Evolutionary conservation across 2,888 invertebrate genomes (phyloP).

Genomic region (Caenorhabditis sp.): DNA sequence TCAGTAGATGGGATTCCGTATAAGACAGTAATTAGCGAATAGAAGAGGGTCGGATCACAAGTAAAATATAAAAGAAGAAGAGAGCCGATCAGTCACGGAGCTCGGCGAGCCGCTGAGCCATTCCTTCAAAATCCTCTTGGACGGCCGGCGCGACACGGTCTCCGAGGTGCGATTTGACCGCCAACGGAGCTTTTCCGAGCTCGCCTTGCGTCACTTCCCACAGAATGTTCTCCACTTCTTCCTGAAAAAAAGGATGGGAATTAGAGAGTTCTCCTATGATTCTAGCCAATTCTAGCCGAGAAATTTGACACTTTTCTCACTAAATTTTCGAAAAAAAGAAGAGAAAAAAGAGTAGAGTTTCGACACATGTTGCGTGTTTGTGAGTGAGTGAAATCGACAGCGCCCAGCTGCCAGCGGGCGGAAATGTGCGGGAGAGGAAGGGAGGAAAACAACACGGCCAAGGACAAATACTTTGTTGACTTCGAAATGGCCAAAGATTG

Average conservation of each 20-base stretch:
- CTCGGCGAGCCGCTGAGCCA: constrained; percentile 65
- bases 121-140: constrained; percentile 60
- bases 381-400: no score
- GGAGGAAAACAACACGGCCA: neutral
- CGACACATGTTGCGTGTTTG: neutral
- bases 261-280: no score
- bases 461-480: constrained; percentile 50
- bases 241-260: constrained; percentile 56
- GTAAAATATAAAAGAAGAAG: constrained; percentile 8
- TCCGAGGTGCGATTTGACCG: constrained; percentile 64
- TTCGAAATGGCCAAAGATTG: no score
- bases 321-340: neutral
- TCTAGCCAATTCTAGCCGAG: neutral
- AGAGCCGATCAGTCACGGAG: constrained; percentile 56
- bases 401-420: no score
- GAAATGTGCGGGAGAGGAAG: no score
- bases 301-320: neutral
- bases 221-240: constrained; percentile 76
- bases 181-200: constrained; percentile 75
- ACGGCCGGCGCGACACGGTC: constrained; percentile 23
- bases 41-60: no score
- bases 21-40: no score
- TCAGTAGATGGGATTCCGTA: constrained; percentile 24
- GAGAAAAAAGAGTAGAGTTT: neutral
- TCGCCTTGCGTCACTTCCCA: constrained; percentile 78